Conservation (phyloP, 2,888 invertebrate species). For the Sarcophaga rosellei region DNA sequence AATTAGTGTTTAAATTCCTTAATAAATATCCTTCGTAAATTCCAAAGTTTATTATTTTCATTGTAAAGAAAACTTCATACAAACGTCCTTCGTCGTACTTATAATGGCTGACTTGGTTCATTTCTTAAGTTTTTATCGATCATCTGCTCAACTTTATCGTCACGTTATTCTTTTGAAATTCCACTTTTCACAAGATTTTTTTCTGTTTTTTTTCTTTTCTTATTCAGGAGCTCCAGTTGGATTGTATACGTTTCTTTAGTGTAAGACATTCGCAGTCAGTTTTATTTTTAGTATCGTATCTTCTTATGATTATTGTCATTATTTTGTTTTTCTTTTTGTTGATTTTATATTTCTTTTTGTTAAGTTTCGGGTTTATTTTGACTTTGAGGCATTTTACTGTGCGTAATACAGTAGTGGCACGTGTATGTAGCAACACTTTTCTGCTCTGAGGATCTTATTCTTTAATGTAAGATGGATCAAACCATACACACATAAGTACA, state of each 20-base stretch:
- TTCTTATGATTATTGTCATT: slow-evolving; percentile 21
- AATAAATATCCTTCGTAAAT: slow-evolving; percentile 16
- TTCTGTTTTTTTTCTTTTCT: no score
- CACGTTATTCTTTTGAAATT: slow-evolving; percentile 21
- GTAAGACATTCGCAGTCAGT: neutral
- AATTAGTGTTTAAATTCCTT: slow-evolving; percentile 25
- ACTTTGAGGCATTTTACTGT: slow-evolving; percentile 26
- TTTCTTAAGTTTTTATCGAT: slow-evolving; percentile 10
- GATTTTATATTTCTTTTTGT: no score
- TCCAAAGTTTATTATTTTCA: neutral
- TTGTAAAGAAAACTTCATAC: neutral
- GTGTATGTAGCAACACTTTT: slow-evolving; percentile 25
- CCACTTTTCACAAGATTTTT: slow-evolving; percentile 20
- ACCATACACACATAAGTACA: neutral
- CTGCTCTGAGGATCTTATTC: neutral
- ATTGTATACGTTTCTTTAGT: slow-evolving; percentile 31
- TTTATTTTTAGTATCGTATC: slow-evolving; percentile 25
- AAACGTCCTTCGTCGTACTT: neutral
- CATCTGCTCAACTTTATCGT: slow-evolving; percentile 25
- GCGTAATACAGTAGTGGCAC: slow-evolving; percentile 45
- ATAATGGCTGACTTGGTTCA: neutral
- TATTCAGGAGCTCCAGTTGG: slow-evolving; percentile 40
- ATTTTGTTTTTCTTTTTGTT: neutral
- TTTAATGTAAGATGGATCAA: neutral
- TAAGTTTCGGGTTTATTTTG: slow-evolving; percentile 21